A percentile compares a stretch with the other conserved stretches of the same genome.
These are phyloP conservation scores for Bufo bufo DNA, from an alignment of 2,113 vertebrate species.

Conservation along the genomic window DNA sequence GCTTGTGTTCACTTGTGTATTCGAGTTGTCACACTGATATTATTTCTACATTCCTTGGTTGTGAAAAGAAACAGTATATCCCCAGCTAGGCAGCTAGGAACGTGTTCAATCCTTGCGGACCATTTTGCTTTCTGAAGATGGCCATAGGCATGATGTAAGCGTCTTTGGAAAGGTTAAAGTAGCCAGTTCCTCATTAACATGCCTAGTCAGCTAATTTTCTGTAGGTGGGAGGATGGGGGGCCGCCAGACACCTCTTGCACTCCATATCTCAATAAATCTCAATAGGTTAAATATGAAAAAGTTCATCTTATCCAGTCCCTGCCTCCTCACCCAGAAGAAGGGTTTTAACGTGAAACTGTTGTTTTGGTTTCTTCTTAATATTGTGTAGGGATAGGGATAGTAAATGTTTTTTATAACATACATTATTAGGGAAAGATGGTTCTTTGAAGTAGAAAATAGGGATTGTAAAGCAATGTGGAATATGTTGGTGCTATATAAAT, in stretches of 20 bases:
- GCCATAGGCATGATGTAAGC: background rate
- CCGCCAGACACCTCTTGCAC: background rate
- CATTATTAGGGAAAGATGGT: too few species aligned
- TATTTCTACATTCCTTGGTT: conserved; percentile 6
- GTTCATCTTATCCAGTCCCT: too few species aligned
- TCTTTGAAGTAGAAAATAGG: too few species aligned
- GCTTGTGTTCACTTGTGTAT: conserved; percentile 7
- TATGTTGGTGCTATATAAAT: too few species aligned
- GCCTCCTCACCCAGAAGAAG: too few species aligned
- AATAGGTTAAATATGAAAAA: too few species aligned
- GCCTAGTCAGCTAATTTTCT: background rate
- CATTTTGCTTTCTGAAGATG: background rate
- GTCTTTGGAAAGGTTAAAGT: background rate
- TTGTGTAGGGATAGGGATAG: too few species aligned
- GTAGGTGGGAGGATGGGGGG: background rate
- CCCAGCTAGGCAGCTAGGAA: background rate
- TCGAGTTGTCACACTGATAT: background rate
- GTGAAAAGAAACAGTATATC: background rate
- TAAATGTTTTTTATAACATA: too few species aligned
- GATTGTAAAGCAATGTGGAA: too few species aligned
- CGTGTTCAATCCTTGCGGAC: background rate
- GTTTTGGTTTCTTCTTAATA: too few species aligned
- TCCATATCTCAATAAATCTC: background rate
- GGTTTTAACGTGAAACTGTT: too few species aligned
- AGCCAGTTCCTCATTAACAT: background rate